Conservation (phyloP, 2,113 vertebrate species). For the Oreamnos americanus region DNA sequence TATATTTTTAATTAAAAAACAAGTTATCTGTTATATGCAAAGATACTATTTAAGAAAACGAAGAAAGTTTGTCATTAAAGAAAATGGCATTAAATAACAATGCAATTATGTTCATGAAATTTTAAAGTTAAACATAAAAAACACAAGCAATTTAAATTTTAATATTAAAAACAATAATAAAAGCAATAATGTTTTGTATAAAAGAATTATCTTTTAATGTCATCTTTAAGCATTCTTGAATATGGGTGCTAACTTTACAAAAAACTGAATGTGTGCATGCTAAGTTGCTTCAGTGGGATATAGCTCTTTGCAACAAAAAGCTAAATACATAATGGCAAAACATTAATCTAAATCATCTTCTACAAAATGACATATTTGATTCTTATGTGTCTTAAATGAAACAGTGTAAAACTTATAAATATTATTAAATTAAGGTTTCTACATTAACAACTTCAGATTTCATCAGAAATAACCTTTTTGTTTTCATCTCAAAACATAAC, state of each 20-base stretch:
- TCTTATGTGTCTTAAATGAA: background rate
- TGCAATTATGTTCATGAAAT: background rate
- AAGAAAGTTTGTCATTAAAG: background rate
- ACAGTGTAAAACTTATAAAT: background rate
- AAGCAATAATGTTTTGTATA: background rate
- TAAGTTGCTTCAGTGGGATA: background rate
- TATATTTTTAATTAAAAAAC: background rate
- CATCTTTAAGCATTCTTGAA: background rate
- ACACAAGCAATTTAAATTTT: background rate
- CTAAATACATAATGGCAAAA: background rate
- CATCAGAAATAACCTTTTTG: background rate
- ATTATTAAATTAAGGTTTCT: background rate
- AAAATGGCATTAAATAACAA: background rate
- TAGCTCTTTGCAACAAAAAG: background rate
- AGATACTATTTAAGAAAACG: background rate
- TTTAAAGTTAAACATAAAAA: background rate
- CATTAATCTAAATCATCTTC: background rate
- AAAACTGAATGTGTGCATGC: background rate
- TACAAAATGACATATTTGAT: background rate
- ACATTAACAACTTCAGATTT: background rate
- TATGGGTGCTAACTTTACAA: background rate
- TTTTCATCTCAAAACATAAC: background rate
- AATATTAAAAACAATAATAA: constrained; percentile 2
- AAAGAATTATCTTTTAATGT: background rate
- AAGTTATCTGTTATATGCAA: background rate